These are phyloP conservation scores for Thamnophis elegans DNA, from an alignment of 2,797 vertebrate species.

Conservation along the genomic window DNA sequence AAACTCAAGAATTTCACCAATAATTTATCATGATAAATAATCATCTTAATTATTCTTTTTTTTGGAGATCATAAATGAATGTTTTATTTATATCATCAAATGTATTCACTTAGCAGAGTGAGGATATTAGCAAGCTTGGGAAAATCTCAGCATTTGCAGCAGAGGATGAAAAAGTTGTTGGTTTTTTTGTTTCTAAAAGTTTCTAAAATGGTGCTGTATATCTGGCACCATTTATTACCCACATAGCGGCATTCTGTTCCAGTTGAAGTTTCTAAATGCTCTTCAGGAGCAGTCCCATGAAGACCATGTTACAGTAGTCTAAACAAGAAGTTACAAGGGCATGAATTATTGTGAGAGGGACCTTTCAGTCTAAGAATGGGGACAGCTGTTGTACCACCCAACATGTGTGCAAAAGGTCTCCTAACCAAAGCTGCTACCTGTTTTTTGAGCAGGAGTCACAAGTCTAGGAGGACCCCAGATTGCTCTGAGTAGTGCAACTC, in stretches of 20 bases:
- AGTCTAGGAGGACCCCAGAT: neutral
- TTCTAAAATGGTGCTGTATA: neutral
- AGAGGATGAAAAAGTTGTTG: neutral
- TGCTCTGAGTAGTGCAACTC: neutral
- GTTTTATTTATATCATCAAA: neutral
- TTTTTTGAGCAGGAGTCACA: neutral
- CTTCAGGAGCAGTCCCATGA: neutral
- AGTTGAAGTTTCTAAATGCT: neutral
- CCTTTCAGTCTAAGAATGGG: neutral
- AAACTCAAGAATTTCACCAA: neutral
- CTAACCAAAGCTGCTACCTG: neutral
- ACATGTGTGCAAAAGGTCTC: neutral
- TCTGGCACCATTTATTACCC: neutral
- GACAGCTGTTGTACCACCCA: neutral
- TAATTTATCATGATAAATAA: neutral
- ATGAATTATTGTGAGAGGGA: neutral
- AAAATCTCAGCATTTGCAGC: neutral
- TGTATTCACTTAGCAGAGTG: neutral
- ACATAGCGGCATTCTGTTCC: neutral
- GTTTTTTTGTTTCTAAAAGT: neutral
- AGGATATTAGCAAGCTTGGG: neutral
- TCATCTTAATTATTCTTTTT: neutral
- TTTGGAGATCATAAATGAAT: too few species aligned
- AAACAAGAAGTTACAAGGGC: neutral
- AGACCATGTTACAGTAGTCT: neutral